phyloP scores from a whole-genome alignment of 2,888 invertebrate species.

The Melangyna quadrimaculata region DNA sequence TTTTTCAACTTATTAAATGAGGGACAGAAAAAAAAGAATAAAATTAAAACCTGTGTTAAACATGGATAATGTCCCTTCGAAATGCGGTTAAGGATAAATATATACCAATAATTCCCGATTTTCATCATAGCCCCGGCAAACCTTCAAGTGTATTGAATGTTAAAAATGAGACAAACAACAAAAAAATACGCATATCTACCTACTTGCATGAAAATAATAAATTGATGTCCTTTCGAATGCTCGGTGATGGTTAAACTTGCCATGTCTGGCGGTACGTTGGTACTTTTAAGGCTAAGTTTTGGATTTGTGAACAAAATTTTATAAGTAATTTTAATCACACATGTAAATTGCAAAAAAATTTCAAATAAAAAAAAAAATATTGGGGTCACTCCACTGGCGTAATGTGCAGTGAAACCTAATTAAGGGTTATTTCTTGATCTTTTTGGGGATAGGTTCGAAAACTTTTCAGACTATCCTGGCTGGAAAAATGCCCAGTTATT shows the following conservation, averaged over 20 bases:
- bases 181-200: not conserved
- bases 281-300: not conserved
- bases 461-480: no score
- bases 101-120: not conserved
- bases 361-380: no score
- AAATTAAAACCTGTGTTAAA: conserved; percentile 56
- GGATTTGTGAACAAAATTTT: not conserved
- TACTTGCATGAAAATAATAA: not conserved
- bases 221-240: not conserved
- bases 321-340: no score
- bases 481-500: no score
- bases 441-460: no score
- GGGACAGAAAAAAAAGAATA: not conserved
- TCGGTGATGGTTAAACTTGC: not conserved
- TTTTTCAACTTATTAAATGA: conserved; percentile 7
- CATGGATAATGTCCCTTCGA: conserved; percentile 46
- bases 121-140: not conserved
- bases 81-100: conserved; percentile 33
- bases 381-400: no score
- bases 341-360: no score
- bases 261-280: no score
- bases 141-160: not conserved
- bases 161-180: not conserved
- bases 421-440: no score
- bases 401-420: no score